Conservation (phyloP, 2,113 vertebrate species). For the Corynorhinus townsendii region DNA sequence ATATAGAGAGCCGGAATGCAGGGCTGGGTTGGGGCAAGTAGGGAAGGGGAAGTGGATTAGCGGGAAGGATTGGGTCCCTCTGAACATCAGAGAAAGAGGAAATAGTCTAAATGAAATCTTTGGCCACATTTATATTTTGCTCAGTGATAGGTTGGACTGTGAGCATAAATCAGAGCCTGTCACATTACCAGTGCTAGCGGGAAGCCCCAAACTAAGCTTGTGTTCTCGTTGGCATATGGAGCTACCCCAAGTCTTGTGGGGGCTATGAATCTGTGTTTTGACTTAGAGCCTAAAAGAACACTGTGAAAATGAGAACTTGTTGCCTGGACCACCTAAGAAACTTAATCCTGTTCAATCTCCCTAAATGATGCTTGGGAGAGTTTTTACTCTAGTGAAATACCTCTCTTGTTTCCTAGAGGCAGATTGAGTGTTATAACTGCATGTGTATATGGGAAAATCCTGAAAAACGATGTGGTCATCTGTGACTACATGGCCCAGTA, state of each 20-base stretch:
- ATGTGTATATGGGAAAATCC: not conserved
- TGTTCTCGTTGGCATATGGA: not conserved
- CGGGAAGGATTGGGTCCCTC: not conserved
- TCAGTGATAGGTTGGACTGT: not conserved
- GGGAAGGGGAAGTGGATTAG: not conserved
- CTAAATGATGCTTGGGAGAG: not conserved
- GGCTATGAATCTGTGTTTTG: not conserved
- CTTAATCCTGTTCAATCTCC: not conserved
- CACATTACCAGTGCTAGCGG: not conserved
- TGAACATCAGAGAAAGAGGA: not conserved
- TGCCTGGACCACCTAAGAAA: not conserved
- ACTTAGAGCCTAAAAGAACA: not conserved
- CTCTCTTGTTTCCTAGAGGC: not conserved
- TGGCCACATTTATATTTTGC: not conserved
- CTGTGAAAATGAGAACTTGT: not conserved
- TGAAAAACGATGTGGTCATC: not conserved
- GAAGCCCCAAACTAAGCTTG: not conserved
- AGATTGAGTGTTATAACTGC: not conserved
- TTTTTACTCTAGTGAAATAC: not conserved
- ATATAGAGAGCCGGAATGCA: not conserved
- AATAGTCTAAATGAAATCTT: not conserved
- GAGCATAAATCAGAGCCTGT: not conserved
- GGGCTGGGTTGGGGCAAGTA: no score
- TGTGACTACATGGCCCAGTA: not conserved
- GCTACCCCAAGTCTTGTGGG: not conserved